Evolutionary conservation across 2,888 invertebrate genomes (phyloP).

Genomic region (Tinea pellionella): DNA sequence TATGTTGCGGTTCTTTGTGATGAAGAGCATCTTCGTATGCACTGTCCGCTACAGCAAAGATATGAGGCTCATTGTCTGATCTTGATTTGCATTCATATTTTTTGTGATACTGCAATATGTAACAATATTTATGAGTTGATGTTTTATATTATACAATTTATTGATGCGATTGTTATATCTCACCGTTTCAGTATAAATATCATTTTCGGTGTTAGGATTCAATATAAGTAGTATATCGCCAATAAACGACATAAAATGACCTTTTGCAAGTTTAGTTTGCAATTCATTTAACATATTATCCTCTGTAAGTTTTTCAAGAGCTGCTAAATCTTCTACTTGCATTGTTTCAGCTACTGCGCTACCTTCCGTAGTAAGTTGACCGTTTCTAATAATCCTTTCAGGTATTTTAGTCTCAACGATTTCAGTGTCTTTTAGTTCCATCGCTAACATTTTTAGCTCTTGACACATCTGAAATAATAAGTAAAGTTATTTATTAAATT

Average conservation of each 20-base stretch:
- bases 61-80: conserved; percentile 91
- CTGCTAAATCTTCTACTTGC: conserved; percentile 86
- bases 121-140: too few species aligned
- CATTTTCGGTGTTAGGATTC: conserved; percentile 81
- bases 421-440: conserved; percentile 48
- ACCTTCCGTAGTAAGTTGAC: conserved; percentile 57
- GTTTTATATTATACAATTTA: background rate
- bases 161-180: conserved; percentile 23
- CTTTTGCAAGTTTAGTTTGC: conserved; percentile 74
- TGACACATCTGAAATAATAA: conserved; percentile 70
- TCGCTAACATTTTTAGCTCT: conserved; percentile 74
- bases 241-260: conserved; percentile 80
- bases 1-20: conserved; percentile 86
- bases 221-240: conserved; percentile 83
- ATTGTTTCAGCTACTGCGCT: conserved; percentile 75
- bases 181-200: conserved; percentile 80
- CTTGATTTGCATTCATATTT: conserved; percentile 87
- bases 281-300: conserved; percentile 76
- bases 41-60: conserved; percentile 89
- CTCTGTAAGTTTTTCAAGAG: conserved; percentile 79
- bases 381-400: conserved; percentile 62
- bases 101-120: conserved; percentile 72
- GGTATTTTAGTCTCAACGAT: conserved; percentile 37
- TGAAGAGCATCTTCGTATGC: conserved; percentile 93
- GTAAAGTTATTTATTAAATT: background rate